These are phyloP conservation scores for Papilio helenus DNA, from an alignment of 1,140 invertebrate species.

Conservation along the genomic window DNA sequence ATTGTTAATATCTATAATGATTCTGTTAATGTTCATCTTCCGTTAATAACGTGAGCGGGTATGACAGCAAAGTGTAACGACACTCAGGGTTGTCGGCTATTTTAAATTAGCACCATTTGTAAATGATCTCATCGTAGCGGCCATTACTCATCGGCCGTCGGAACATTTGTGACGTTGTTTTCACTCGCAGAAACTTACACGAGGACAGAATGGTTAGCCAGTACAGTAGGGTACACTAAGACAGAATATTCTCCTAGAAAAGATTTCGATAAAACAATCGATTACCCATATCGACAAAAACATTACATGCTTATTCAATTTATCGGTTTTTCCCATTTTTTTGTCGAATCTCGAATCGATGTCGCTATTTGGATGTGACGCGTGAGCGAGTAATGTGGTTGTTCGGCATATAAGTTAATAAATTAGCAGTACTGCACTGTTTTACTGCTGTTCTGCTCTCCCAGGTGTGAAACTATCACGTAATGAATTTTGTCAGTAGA, in stretches of 20 bases:
- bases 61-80: conserved; percentile 54
- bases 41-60: not conserved
- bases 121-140: conserved; percentile 69
- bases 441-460: too few species aligned
- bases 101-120: conserved; percentile 69
- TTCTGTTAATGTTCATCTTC: not conserved
- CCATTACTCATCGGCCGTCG: conserved; percentile 71
- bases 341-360: too few species aligned
- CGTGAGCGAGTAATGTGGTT: too few species aligned
- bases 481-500: conserved; percentile 55
- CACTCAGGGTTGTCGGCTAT: conserved; percentile 53
- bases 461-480: not conserved
- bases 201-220: not conserved
- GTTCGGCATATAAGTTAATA: too few species aligned
- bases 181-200: conserved; percentile 32
- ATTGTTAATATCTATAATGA: conserved; percentile 28
- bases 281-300: too few species aligned
- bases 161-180: conserved; percentile 40
- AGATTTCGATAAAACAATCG: too few species aligned
- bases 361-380: too few species aligned
- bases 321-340: too few species aligned
- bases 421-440: too few species aligned
- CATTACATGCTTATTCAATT: too few species aligned
- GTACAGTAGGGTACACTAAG: not conserved
- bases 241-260: too few species aligned